Conservation (phyloP, 2,797 vertebrate genomes). For the Gallinago solitaria region DNA sequence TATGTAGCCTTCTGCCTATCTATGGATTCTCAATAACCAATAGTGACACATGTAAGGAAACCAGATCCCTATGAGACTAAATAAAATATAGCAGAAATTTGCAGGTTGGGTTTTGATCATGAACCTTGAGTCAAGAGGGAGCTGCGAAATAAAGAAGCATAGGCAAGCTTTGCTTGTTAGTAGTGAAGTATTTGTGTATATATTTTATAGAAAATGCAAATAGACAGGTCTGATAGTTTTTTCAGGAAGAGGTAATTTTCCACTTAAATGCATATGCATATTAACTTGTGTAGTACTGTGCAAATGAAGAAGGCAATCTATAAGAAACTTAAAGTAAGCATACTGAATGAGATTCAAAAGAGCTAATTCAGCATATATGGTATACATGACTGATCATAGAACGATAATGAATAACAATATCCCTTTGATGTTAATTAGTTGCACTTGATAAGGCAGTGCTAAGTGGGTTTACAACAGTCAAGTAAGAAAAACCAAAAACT, state of each 20-base stretch:
- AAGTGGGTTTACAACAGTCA: slow-evolving; percentile 33
- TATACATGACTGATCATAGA: slow-evolving; percentile 45
- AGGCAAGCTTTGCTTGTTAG: neutral
- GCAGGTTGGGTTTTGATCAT: neutral
- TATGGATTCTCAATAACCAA: neutral
- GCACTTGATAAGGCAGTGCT: slow-evolving; percentile 54
- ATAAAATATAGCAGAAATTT: neutral
- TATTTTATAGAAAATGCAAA: slow-evolving; percentile 32
- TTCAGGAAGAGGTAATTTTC: slow-evolving; percentile 66
- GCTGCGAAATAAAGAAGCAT: neutral
- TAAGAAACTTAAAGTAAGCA: neutral
- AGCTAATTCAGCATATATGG: slow-evolving; percentile 58
- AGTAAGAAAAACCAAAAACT: slow-evolving; percentile 39
- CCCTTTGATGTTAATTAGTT: slow-evolving; percentile 68
- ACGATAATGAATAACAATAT: slow-evolving; percentile 65
- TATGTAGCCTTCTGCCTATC: rapidly evolving
- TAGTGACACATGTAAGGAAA: neutral
- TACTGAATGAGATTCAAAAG: slow-evolving; percentile 37
- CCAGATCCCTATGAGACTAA: neutral
- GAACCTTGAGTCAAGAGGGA: neutral
- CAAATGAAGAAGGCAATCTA: slow-evolving; percentile 49
- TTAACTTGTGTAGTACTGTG: slow-evolving; percentile 37
- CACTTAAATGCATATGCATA: slow-evolving; percentile 65
- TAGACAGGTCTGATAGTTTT: slow-evolving; percentile 42
- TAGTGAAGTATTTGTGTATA: neutral